A percentile compares a stretch with the other conserved stretches of the same genome.
phyloP scores from a whole-genome alignment of 1,140 invertebrate species.

The Musca vetustissima region DNA sequence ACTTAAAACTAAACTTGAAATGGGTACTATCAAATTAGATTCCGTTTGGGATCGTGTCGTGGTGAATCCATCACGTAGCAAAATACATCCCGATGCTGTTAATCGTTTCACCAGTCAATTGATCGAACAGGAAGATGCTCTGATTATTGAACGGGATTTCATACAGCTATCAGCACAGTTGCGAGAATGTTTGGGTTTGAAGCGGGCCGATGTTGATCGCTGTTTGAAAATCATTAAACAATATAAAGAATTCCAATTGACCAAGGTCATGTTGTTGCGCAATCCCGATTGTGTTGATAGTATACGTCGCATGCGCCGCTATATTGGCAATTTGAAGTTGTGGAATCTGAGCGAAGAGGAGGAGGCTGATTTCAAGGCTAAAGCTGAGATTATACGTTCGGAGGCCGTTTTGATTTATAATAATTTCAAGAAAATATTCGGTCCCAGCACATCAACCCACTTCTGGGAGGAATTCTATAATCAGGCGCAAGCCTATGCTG shows the following conservation, averaged over 20 bases:
- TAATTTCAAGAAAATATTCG: conserved; percentile 63
- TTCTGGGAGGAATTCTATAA: conserved; percentile 65
- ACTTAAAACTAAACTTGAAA: conserved; percentile 57
- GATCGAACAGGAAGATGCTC: conserved; percentile 47
- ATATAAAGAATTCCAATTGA: conserved; percentile 67
- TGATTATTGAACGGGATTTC: conserved; percentile 61
- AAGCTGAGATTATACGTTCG: conserved; percentile 67
- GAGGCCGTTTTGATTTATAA: conserved; percentile 68
- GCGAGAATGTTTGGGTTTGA: conserved; percentile 66
- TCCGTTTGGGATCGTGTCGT: conserved; percentile 62
- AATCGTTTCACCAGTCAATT: conserved; percentile 28
- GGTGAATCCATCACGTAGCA: conserved; percentile 51
- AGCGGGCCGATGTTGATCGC: conserved; percentile 66
- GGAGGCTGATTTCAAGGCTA: conserved; percentile 63
- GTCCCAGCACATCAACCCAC: conserved; percentile 56
- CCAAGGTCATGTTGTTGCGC: conserved; percentile 80
- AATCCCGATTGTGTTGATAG: conserved; percentile 81
- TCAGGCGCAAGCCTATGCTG: conserved; percentile 61
- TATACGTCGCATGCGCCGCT: conserved; percentile 68
- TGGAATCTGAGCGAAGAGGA: conserved; percentile 71
- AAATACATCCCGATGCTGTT: conserved; percentile 21
- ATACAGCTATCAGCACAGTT: conserved; percentile 74
- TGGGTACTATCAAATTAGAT: conserved; percentile 63
- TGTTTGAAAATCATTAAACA: conserved; percentile 64
- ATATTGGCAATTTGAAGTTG: conserved; percentile 72